These are phyloP conservation scores for Chinchilla lanigera DNA, from an alignment of 2,113 vertebrate species.

Conservation along the genomic window DNA sequence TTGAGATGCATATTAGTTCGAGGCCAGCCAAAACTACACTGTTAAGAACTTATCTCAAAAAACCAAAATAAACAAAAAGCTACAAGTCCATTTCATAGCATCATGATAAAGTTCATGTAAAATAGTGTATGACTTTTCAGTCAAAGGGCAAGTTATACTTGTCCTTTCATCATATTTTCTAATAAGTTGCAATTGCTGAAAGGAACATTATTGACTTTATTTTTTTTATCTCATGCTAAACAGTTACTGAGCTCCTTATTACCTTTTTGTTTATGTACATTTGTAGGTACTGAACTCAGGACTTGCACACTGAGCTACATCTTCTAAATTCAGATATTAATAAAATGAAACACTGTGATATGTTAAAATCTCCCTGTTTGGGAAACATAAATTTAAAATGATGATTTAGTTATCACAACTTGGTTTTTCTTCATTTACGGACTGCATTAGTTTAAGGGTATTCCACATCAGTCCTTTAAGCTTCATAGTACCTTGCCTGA, in stretches of 20 bases:
- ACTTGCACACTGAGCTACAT: not conserved
- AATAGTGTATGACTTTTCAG: not conserved
- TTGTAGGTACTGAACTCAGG: not conserved
- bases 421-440: not conserved
- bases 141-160: not conserved
- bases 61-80: not conserved
- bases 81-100: not conserved
- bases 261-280: not conserved
- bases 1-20: not conserved
- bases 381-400: not conserved
- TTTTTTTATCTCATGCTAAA: not conserved
- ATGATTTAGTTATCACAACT: not conserved
- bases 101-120: not conserved
- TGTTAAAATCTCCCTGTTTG: not conserved
- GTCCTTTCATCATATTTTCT: not conserved
- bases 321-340: not conserved
- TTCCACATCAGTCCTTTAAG: not conserved
- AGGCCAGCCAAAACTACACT: not conserved
- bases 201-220: not conserved
- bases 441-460: not conserved
- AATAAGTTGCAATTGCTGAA: slow-evolving; percentile 16
- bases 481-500: not conserved
- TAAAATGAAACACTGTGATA: slow-evolving; percentile 14
- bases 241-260: not conserved
- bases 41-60: not conserved